Percentiles rank a stretch among this genome's conserved stretches.
These are phyloP conservation scores for Euwallacea similis DNA, from an alignment of 1,140 invertebrate genomes.

Conservation along the genomic window DNA sequence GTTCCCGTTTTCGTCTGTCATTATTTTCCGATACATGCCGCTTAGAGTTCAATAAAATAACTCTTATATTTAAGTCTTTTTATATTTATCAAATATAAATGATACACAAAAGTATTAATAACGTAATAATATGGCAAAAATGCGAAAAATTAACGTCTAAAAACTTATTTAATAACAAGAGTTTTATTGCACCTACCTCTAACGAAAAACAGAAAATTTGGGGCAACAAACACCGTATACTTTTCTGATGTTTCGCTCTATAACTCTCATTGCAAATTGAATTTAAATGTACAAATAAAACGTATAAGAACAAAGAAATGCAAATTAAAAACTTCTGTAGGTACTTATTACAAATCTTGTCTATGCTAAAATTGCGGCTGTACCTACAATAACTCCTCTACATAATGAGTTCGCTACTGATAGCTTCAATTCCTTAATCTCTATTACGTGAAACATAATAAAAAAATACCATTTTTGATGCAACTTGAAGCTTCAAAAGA, in stretches of 20 bases:
- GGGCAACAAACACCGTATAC: neutral
- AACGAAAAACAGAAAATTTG: constrained; percentile 40
- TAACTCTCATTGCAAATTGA: neutral
- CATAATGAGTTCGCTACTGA: no score
- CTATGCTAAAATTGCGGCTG: neutral
- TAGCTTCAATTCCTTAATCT: no score
- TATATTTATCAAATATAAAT: constrained; percentile 50
- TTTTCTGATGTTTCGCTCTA: neutral
- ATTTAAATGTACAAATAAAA: no score
- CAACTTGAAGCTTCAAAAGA: no score
- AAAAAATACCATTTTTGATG: no score
- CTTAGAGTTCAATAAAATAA: neutral
- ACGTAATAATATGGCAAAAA: constrained; percentile 54
- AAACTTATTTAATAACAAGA: constrained; percentile 44
- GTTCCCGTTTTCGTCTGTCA: no score
- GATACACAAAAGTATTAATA: constrained; percentile 49
- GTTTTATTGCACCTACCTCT: constrained; percentile 54
- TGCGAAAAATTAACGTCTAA: constrained; percentile 48
- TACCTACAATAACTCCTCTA: no score
- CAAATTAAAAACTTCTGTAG: neutral
- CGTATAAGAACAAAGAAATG: neutral
- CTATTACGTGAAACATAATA: no score
- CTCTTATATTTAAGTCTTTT: constrained; percentile 22
- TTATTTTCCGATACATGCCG: no score
- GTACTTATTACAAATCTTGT: neutral